A percentile compares a stretch with the other conserved stretches of the same genome.
These are phyloP conservation scores for Drosophila ambigua DNA, from an alignment of 1,140 invertebrate genomes.

Conservation along the genomic window DNA sequence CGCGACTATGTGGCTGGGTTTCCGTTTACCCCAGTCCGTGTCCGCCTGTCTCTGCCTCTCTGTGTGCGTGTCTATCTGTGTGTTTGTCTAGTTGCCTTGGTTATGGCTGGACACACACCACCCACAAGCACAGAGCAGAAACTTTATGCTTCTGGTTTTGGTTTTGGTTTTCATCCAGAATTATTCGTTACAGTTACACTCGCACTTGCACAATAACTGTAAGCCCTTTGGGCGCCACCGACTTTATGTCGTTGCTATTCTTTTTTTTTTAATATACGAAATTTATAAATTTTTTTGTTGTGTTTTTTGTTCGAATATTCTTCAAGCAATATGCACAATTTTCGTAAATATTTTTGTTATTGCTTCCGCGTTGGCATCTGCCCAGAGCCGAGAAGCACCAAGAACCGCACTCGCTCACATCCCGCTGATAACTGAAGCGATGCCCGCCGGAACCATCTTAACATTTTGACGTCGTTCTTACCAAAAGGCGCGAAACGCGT, in stretches of 20 bases:
- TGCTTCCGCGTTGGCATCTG: not conserved
- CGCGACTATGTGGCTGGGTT: too few species aligned
- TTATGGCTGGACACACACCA: slow-evolving; percentile 62
- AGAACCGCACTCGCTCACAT: slow-evolving; percentile 61
- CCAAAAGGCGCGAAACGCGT: slow-evolving; percentile 67
- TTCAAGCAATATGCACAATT: slow-evolving; percentile 2
- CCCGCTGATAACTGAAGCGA: slow-evolving; percentile 68
- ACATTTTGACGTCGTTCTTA: slow-evolving; percentile 49
- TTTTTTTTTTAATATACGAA: too few species aligned
- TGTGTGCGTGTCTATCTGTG: not conserved
- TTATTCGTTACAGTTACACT: slow-evolving; percentile 51
- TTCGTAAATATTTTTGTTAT: not conserved
- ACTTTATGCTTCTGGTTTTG: slow-evolving; percentile 16
- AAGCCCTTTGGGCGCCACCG: not conserved
- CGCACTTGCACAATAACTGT: not conserved
- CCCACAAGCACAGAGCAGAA: slow-evolving; percentile 14
- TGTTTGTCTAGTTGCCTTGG: slow-evolving; percentile 45
- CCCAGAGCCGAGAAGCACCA: too few species aligned
- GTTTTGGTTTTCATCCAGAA: slow-evolving; percentile 45
- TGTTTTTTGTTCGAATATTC: slow-evolving; percentile 1
- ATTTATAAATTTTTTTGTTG: too few species aligned
- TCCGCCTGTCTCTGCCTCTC: too few species aligned
- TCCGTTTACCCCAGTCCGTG: slow-evolving; percentile 1
- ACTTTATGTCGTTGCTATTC: not conserved
- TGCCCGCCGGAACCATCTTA: slow-evolving; percentile 55